These are phyloP conservation scores for Pristiophorus japonicus DNA, from an alignment of 2,113 vertebrate species.

Conservation along the genomic window DNA sequence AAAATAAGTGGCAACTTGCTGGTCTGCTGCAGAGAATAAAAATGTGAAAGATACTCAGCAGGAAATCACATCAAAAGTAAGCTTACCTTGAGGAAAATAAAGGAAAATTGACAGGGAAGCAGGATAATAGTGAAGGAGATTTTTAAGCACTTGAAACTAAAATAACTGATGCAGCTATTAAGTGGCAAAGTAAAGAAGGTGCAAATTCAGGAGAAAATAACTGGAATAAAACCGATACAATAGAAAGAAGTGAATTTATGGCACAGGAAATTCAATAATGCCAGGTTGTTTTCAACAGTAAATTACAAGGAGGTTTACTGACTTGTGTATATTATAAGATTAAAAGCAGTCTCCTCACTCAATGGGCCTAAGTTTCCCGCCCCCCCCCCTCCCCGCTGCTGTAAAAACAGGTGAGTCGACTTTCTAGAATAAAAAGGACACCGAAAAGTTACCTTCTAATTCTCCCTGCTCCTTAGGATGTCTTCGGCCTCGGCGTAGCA, in stretches of 20 bases:
- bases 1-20: not conserved
- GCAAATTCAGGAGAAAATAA: not conserved
- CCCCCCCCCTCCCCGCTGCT: too few relatives aligned
- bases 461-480: too few relatives aligned
- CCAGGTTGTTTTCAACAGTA: not conserved
- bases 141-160: too few relatives aligned
- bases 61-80: slow-evolving; percentile 30
- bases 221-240: not conserved
- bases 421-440: too few relatives aligned
- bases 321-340: not conserved
- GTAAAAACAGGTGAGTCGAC: too few relatives aligned
- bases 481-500: too few relatives aligned
- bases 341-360: slow-evolving; percentile 1
- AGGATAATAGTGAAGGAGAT: not conserved
- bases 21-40: not conserved
- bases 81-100: not conserved
- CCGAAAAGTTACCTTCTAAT: too few relatives aligned
- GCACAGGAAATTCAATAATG: not conserved
- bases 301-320: not conserved
- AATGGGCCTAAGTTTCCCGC: too few relatives aligned
- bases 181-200: not conserved
- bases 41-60: not conserved
- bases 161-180: not conserved
- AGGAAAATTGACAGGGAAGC: not conserved
- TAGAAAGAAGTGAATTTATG: not conserved